A percentile compares a stretch with the other conserved stretches of the same genome.
Evolutionary conservation across 2,797 vertebrate genomes (phyloP).

Genomic region (Manis pentadactyla): DNA sequence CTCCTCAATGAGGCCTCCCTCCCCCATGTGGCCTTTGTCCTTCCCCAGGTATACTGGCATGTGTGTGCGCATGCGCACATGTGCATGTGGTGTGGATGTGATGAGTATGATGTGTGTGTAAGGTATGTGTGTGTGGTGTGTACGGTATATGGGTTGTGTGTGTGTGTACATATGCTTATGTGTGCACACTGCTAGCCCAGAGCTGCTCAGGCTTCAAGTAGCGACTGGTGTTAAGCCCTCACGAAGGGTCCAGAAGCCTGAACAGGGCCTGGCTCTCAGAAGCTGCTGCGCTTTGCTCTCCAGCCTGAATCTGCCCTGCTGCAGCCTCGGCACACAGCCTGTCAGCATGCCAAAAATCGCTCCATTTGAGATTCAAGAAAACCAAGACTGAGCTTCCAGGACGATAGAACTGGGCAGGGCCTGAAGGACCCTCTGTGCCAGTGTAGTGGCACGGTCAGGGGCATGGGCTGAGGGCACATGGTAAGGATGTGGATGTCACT

Average conservation of each 20-base stretch:
- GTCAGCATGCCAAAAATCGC: not conserved
- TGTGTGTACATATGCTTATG: not conserved
- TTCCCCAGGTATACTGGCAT: not conserved
- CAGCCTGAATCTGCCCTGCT: not conserved
- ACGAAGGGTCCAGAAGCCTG: not conserved
- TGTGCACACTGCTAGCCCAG: not conserved
- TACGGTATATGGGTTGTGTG: not conserved
- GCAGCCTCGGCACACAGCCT: not conserved
- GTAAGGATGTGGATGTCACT: not conserved
- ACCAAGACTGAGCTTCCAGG: not conserved
- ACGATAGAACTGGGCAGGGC: not conserved
- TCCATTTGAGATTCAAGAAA: not conserved
- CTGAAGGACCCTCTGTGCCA: not conserved
- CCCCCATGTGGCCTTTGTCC: not conserved
- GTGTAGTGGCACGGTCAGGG: rapidly evolving
- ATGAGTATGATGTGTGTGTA: too few relatives aligned
- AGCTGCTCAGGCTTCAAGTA: not conserved
- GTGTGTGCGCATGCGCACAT: not conserved
- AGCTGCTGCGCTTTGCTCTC: not conserved
- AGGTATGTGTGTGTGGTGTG: not conserved
- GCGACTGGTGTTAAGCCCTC: not conserved
- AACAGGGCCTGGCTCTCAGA: not conserved
- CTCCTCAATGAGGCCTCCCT: not conserved
- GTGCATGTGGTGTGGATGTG: not conserved
- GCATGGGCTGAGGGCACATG: too few relatives aligned